Evolutionary conservation across 2,888 invertebrate species (phyloP).

Genomic region (Amphipyra berbera): DNA sequence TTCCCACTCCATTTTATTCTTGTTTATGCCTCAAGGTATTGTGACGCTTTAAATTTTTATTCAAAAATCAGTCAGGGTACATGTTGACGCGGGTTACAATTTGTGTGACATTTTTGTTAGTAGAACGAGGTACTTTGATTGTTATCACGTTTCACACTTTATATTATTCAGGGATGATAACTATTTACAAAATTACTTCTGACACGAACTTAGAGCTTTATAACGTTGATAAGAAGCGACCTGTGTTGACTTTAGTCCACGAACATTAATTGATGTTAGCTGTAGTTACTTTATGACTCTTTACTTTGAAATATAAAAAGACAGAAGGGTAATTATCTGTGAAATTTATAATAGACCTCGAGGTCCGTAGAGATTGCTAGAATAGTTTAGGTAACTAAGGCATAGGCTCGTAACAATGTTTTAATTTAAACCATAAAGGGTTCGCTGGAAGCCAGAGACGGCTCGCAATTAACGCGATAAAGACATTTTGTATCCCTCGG

Average conservation of each 20-base stretch:
- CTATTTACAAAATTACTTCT: constrained; percentile 45
- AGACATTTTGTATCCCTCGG: constrained; percentile 73
- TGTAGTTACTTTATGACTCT: constrained; percentile 17
- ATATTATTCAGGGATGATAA: constrained; percentile 37
- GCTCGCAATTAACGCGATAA: constrained; percentile 76
- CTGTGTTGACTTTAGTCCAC: constrained; percentile 11
- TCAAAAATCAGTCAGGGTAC: constrained; percentile 4
- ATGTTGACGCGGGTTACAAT: constrained; percentile 13
- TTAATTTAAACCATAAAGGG: constrained; percentile 70
- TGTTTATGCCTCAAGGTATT: constrained; percentile 8
- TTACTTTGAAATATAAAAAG: constrained; percentile 20
- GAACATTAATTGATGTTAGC: constrained; percentile 32
- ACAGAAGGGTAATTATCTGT: constrained; percentile 32
- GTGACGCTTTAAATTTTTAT: constrained; percentile 14
- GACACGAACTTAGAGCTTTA: constrained; percentile 39
- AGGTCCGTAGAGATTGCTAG: constrained; percentile 28
- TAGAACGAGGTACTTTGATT: constrained; percentile 35
- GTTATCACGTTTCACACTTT: constrained; percentile 43
- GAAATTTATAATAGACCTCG: constrained; percentile 28
- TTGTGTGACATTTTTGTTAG: constrained; percentile 23
- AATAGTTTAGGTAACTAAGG: constrained; percentile 43
- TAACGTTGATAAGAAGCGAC: constrained; percentile 38
- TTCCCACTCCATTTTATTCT: constrained; percentile 9
- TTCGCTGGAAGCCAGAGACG: constrained; percentile 62
- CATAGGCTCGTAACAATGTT: constrained; percentile 65